Percentiles rank a stretch among this genome's conserved stretches.
phyloP scores from a whole-genome alignment of 2,888 invertebrate genomes.

The Meloe dianella region DNA sequence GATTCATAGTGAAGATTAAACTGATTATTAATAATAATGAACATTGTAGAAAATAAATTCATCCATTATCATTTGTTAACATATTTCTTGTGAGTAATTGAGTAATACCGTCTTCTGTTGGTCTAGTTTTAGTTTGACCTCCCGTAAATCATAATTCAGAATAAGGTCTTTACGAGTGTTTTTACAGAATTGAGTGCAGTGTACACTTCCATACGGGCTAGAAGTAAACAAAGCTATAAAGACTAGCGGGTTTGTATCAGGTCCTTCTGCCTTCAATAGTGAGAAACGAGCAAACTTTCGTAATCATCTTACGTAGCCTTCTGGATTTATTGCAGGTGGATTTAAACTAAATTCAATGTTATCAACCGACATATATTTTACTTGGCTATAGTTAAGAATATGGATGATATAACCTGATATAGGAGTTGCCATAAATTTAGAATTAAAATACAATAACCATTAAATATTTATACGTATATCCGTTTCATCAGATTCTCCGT shows the following conservation, averaged over 20 bases:
- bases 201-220: constrained; percentile 52
- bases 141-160: background rate
- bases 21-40: background rate
- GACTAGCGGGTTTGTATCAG: constrained; percentile 47
- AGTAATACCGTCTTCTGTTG: no score
- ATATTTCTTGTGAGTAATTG: no score
- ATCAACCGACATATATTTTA: constrained; percentile 44
- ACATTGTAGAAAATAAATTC: background rate
- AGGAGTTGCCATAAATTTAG: background rate
- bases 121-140: no score
- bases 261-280: constrained; percentile 48
- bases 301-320: constrained; percentile 53
- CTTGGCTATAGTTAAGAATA: constrained; percentile 29
- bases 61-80: background rate
- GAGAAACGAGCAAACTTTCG: constrained; percentile 56
- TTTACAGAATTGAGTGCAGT: constrained; percentile 47
- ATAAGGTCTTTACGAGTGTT: constrained; percentile 23
- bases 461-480: constrained; percentile 3
- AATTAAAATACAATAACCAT: background rate
- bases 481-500: background rate
- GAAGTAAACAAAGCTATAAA: constrained; percentile 59
- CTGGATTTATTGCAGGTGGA: constrained; percentile 51
- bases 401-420: background rate
- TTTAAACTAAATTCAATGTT: constrained; percentile 42
- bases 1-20: constrained; percentile 17